Evolutionary conservation across 2,888 invertebrate species (phyloP).

Genomic region (Hydriomena furcata): DNA sequence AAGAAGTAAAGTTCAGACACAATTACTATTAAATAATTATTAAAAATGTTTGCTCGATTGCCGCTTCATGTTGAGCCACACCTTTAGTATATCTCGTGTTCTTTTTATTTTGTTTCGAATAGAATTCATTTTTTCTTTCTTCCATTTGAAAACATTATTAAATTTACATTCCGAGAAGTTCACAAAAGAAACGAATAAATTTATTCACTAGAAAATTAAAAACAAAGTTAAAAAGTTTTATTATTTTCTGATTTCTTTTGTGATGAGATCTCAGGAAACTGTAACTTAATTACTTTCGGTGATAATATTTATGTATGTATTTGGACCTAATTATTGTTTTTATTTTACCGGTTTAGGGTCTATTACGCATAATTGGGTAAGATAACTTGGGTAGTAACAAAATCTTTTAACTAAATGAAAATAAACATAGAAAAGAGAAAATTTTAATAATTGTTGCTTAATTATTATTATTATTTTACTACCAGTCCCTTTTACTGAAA

Average conservation of each 20-base stretch:
- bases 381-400: too few relatives aligned
- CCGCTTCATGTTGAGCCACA: too few relatives aligned
- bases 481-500: too few relatives aligned
- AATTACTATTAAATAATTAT: too few relatives aligned
- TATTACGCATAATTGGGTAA: too few relatives aligned
- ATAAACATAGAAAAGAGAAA: too few relatives aligned
- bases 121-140: constrained; percentile 2
- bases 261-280: constrained; percentile 26
- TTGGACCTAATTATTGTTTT: not conserved
- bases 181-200: constrained; percentile 22
- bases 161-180: constrained; percentile 17
- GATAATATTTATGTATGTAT: not conserved
- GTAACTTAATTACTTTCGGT: constrained; percentile 32
- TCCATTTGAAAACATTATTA: constrained; percentile 12
- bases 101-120: constrained; percentile 1
- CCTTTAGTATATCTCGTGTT: too few relatives aligned
- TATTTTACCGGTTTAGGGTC: not conserved
- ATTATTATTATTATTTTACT: too few relatives aligned
- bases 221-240: constrained; percentile 39
- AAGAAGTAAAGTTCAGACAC: too few relatives aligned
- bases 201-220: constrained; percentile 38
- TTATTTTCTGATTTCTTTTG: constrained; percentile 43
- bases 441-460: too few relatives aligned
- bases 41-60: too few relatives aligned
- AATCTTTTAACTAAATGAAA: too few relatives aligned